phyloP scores from a whole-genome alignment of 2,888 invertebrate species.

The Melipona bicolor region DNA sequence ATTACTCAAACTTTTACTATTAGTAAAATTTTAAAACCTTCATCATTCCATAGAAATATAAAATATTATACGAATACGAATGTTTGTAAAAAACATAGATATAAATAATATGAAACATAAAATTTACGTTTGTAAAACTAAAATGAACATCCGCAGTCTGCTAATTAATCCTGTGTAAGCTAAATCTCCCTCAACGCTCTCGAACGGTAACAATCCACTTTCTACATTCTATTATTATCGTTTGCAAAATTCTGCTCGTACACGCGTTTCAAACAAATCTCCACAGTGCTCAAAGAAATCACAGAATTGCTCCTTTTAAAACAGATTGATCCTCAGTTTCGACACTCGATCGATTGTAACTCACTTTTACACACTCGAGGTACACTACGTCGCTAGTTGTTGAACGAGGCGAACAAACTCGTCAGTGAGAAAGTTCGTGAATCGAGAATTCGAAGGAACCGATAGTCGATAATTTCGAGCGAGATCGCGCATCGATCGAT shows the following conservation, averaged over 20 bases:
- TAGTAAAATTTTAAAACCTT: no score
- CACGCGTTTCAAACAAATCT: background rate
- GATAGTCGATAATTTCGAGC: background rate
- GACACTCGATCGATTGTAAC: background rate
- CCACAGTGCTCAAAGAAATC: background rate
- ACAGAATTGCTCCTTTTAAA: background rate
- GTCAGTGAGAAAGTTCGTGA: background rate
- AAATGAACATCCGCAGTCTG: no score
- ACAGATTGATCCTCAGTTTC: background rate
- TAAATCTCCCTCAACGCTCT: background rate
- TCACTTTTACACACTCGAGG: background rate
- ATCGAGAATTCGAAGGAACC: background rate
- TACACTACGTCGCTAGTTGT: background rate
- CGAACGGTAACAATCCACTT: background rate
- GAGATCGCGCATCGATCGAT: slow-evolving; percentile 19
- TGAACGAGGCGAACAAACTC: slow-evolving; percentile 18
- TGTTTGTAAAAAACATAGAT: no score
- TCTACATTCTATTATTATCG: background rate
- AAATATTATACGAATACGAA: no score
- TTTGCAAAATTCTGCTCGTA: background rate
- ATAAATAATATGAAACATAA: no score
- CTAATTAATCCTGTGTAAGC: no score
- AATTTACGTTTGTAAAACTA: no score
- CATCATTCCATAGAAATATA: no score
- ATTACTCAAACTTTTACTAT: no score